Percentiles rank a stretch among this genome's conserved stretches.
Evolutionary conservation across 2,113 vertebrate genomes (phyloP).

Genomic region (Trachemys scripta): DNA sequence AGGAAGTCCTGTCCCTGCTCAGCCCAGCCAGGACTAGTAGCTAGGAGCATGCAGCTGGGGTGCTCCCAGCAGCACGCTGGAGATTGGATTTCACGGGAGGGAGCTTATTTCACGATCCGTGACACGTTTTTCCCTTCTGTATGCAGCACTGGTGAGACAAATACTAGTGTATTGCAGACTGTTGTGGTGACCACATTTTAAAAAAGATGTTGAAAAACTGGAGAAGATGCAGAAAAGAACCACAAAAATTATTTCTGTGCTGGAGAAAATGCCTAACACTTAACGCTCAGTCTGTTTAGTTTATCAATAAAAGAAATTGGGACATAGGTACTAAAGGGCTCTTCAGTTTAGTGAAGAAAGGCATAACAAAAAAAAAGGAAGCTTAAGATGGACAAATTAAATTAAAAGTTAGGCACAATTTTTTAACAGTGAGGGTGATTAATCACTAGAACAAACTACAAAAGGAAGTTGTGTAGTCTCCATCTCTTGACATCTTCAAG

Average conservation of each 20-base stretch:
- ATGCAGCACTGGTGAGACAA: background rate
- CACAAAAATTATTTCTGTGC: no score
- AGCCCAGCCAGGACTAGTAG: no score
- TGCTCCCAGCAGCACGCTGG: no score
- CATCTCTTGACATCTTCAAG: background rate
- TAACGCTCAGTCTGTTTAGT: no score
- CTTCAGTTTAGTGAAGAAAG: background rate
- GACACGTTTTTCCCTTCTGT: background rate
- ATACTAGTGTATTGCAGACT: fast-evolving
- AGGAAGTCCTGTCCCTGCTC: no score
- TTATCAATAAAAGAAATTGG: no score
- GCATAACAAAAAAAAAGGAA: background rate
- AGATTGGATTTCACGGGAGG: no score
- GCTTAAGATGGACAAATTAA: background rate
- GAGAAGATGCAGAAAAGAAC: background rate
- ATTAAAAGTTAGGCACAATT: background rate
- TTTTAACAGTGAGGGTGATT: background rate
- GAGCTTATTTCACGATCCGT: no score
- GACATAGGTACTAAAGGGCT: background rate
- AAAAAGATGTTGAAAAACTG: background rate
- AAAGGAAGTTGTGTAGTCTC: background rate
- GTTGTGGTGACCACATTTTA: background rate
- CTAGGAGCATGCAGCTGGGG: no score
- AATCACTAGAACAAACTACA: background rate
- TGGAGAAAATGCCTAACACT: background rate